Base-by-base conservation (phyloP, 2,113 vertebrate genomes). In the Melanocharis versteri region DNA sequence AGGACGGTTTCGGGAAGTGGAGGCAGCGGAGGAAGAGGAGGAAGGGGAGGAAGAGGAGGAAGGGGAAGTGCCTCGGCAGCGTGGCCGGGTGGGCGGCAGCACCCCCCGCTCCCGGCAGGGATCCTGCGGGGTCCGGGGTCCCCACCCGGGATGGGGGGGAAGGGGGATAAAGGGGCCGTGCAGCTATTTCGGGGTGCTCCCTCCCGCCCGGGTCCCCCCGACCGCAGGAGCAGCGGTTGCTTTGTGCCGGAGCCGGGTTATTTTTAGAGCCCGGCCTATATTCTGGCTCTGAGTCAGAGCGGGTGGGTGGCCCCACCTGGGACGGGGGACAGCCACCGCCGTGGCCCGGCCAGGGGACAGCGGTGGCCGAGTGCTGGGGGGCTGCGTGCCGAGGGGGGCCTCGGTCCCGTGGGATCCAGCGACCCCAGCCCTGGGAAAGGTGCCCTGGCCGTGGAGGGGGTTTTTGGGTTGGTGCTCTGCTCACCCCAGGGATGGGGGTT, bases 241-340 rank as follows among this genome's bases (percentile, higher is more conserved):
- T 95, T 81, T 93, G 93, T 96, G 93, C 93, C 11, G 44, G 89
- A 21, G 71, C 87, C 17, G 37, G 44, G 94, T 94, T 96, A 96
- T 95, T 96, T 96, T 87, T 95, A 94, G 96, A 90, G 83, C 10
- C 90, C 87, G 93, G 89, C 94, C 94, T 96, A 92, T 40, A 96
- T 96, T 96, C 94, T 94, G 86, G 91, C 83, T 96, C 96, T 96
- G 94, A 96, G 87, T 96, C 96, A 95, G 93, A 88, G 93, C 86
- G 53, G 93, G 93, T 92, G 94, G 95, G 94, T 96, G 93, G 93
- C 91, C 91, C 80, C 91, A 77, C 83, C 54, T 44, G 89, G 83
- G 93, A 28, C 24, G 15, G 85, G 86, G 76, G 23, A 80, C 73
- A 3, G 64, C 37, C 45, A 44, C 72, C 1, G 1, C 37, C 19